Evolutionary conservation across 2,888 invertebrate genomes (phyloP), one percentile per base, ranked within the genome.

Genomic region (Noctua janthina): DNA sequence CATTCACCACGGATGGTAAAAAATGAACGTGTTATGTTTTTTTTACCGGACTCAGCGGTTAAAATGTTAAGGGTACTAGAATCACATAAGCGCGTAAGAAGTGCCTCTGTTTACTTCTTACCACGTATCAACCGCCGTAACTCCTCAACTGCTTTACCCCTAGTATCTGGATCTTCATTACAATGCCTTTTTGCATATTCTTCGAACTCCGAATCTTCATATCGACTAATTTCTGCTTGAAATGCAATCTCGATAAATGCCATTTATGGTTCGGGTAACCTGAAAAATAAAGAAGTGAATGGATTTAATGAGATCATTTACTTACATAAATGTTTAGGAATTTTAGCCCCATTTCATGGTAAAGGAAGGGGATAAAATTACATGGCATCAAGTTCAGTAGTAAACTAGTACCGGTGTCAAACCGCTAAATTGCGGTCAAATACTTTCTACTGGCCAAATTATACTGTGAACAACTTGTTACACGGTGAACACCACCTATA

Each of bases 161-260:
- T 94, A 66, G 95, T 96, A 74, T 93, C 92, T 4, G 94, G 94
- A 79, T 94, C 91, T 85, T 96, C 96, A 68, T 93, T 93, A 90
- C 96, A 96, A 91, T 95, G 94, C 85, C 88, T 92, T 81, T 91
- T 92, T 13, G 96, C 96, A 73, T 91, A 90, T 76, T 96, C 96
- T 75, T 95, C 95, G 72, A 96, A 97, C 74, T 97, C 96, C 1
- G 94, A 85, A 83, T 97, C 96, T 83, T 96, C 96, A 80, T 93
- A 96, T 7, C 96, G 91, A 89, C 95, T 96, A 35, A 96, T 86
- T 87, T 97, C 96, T 3, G 96, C 96, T 92, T 95, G 94, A 81
- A 94, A 96, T 7, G 96, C 96, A 76, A 97, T 96, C 76, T 96
- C 95, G 17, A 96, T 84, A 87, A 97, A 97, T 76, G 95, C 91